Conservation (phyloP, 2,113 vertebrate genomes). For the Brachyhypopomus gauderio region DNA sequence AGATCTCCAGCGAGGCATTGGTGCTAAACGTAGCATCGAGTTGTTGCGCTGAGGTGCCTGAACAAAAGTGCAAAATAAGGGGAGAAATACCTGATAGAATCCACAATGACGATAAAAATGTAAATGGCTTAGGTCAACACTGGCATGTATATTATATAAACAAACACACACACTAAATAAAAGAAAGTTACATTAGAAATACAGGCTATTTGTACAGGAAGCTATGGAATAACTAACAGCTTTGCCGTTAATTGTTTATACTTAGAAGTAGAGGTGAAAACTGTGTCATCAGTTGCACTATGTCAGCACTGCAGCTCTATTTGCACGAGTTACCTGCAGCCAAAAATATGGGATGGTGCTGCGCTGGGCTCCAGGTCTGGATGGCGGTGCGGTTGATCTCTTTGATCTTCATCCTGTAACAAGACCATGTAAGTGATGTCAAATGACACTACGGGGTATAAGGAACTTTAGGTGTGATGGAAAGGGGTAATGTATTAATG, state of each 20-base stretch:
- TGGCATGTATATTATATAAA: too few species aligned
- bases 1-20: slow-evolving; percentile 91
- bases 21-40: slow-evolving; percentile 96
- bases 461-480: not conserved
- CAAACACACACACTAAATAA: too few species aligned
- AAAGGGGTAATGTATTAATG: not conserved
- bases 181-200: too few species aligned
- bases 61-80: slow-evolving; percentile 42
- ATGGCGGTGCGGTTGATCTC: slow-evolving; percentile 92
- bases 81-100: not conserved
- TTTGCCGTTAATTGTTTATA: not conserved
- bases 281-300: not conserved
- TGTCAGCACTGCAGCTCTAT: not conserved
- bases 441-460: not conserved
- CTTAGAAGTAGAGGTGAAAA: not conserved
- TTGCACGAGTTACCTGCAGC: slow-evolving; percentile 81
- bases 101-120: not conserved
- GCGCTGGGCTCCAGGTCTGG: slow-evolving; percentile 94
- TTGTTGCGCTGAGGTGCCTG: slow-evolving; percentile 97
- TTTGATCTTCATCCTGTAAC: slow-evolving; percentile 90
- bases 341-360: slow-evolving; percentile 91
- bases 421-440: not conserved
- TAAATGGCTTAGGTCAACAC: not conserved
- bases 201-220: not conserved
- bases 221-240: not conserved